A percentile compares a stretch with the other conserved stretches of the same genome.
Evolutionary conservation across 2,888 invertebrate species (phyloP).

Genomic region (Lasioglossum pauxillum): DNA sequence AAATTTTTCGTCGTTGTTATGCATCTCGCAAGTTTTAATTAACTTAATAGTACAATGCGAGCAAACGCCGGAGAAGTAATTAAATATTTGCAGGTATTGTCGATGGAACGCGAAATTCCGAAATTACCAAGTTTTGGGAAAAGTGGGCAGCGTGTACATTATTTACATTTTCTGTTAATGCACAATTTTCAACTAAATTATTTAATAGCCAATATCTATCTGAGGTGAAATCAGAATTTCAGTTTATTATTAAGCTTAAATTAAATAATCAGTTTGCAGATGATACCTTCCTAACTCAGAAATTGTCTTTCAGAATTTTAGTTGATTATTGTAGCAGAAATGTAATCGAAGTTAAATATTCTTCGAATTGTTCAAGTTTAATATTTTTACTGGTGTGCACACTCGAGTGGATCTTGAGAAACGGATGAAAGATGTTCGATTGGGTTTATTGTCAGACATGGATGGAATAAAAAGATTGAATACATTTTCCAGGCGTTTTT

Average conservation of each 20-base stretch:
- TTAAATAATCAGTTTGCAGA: neutral
- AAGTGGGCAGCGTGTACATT: neutral
- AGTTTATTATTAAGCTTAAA: neutral
- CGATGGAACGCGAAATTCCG: neutral
- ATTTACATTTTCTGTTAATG: neutral
- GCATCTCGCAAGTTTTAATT: neutral
- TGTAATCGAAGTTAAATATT: neutral
- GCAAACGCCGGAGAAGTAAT: neutral
- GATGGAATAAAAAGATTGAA: neutral
- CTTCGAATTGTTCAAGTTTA: neutral
- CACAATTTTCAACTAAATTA: neutral
- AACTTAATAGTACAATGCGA: neutral
- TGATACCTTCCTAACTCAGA: neutral
- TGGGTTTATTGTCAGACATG: neutral
- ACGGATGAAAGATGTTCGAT: neutral
- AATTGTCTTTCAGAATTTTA: neutral
- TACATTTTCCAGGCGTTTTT: neutral
- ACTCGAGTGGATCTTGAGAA: neutral
- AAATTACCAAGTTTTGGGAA: neutral
- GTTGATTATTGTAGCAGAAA: neutral
- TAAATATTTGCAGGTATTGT: neutral
- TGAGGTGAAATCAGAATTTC: neutral
- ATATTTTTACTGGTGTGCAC: neutral
- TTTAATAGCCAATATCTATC: neutral
- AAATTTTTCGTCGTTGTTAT: constrained; percentile 5